Evolutionary conservation across 2,113 vertebrate genomes (phyloP), one percentile per base, ranked within the genome.

Genomic region (Pimephales promelas): DNA sequence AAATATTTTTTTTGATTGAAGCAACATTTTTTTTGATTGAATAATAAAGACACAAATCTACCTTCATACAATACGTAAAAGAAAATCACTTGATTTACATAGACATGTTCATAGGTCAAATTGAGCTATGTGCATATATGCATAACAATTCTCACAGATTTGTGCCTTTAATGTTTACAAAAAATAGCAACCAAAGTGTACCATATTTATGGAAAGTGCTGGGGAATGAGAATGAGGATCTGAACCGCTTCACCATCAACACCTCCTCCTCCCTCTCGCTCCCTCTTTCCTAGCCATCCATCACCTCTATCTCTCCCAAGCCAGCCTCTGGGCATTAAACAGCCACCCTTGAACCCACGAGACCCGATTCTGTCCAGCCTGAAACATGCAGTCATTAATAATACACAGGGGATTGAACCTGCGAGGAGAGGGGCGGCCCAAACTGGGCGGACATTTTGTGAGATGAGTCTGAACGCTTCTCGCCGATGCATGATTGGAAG

Each of bases 331-430:
- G 85, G 75, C 81, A 54, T 34, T 83, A 72, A 56, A 86, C 5
- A 57, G 77, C 88, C 91, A 90, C 87, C 89, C 87, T 86, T 86
- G 74, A 88, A 88, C 91, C 88, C 85, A 64, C 0, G 85, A 92
- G 92, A 92, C 91, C 92, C 86, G 92, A 91, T 91, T 92, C 90
- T 93, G 91, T 91, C 92, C 89, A 82, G 80, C 70, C 87, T 82
- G 89, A 89, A 89, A 86, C 85, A 85, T 87, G 84, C 81, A 81
- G 86, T 90, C 90, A 90, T 94, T 92, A 88, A 90, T 94, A 90
- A 92, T 72, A 20, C 76, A 83, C 70, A 86, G 79, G 59, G 61
- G 78, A 74, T 24, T 57, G 1, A 71, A 45, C 34, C 79, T 28
- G 40, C 75, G 59, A 36, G 54, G 75, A 84, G 62, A 82, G 73